Percentiles rank a stretch among this genome's conserved stretches.
phyloP scores from a whole-genome alignment of 2,113 vertebrate genomes.

The Lipotes vexillifer region DNA sequence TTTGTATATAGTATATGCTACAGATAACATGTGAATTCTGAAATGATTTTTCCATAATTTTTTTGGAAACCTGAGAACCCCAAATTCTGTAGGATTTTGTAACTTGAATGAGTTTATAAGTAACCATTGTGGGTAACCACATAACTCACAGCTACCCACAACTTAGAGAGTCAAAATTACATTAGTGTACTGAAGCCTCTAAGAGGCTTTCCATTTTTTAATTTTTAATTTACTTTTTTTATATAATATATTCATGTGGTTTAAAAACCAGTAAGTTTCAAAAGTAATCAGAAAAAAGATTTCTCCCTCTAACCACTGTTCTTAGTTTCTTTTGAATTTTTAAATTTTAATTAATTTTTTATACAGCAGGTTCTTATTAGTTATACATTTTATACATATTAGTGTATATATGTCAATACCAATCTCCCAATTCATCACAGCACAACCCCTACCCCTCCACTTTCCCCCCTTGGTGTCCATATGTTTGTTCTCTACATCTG shows the following conservation, averaged over 20 bases:
- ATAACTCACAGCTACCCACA: not conserved
- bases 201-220: not conserved
- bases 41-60: not conserved
- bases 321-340: not conserved
- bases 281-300: not conserved
- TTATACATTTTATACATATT: too few species aligned
- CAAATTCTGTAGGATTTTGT: not conserved
- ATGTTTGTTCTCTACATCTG: too few species aligned
- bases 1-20: not conserved
- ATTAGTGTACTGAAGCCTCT: not conserved
- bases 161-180: not conserved
- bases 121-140: not conserved
- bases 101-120: not conserved
- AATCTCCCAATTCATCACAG: too few species aligned
- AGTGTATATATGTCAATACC: too few species aligned
- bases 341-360: too few species aligned
- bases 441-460: too few species aligned
- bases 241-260: not conserved
- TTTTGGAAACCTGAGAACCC: not conserved
- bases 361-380: too few species aligned
- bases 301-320: not conserved
- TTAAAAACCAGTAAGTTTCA: not conserved
- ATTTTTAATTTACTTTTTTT: not conserved
- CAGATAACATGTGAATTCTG: not conserved
- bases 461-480: too few species aligned